These are phyloP conservation scores for Phymorhynchus buccinoides DNA, from an alignment of 1,140 invertebrate genomes.

Conservation along the genomic window DNA sequence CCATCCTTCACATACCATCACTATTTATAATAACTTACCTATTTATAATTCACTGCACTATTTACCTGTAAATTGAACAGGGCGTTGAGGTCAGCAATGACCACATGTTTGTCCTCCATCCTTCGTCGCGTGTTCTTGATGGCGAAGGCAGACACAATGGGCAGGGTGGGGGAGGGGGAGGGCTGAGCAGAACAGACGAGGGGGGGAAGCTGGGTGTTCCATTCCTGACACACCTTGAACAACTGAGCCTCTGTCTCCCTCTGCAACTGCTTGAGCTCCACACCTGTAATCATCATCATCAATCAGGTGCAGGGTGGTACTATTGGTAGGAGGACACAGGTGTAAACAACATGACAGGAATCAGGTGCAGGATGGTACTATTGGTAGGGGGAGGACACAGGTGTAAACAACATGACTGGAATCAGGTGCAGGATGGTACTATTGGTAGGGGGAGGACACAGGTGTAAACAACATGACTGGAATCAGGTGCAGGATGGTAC, in stretches of 20 bases:
- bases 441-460: too few species aligned
- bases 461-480: not conserved
- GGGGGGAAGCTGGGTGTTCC: conserved; percentile 54
- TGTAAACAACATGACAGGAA: too few species aligned
- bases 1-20: too few species aligned
- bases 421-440: too few species aligned
- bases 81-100: conserved; percentile 77
- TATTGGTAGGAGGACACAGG: too few species aligned
- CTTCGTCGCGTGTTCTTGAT: conserved; percentile 85
- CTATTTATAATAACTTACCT: too few species aligned
- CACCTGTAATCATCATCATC: conserved; percentile 48
- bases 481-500: too few species aligned
- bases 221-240: conserved; percentile 51
- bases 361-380: too few species aligned
- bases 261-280: conserved; percentile 49
- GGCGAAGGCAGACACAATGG: conserved; percentile 77
- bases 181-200: conserved; percentile 36
- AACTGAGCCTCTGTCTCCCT: conserved; percentile 48
- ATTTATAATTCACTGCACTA: too few species aligned
- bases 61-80: conserved; percentile 72
- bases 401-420: too few species aligned
- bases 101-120: conserved; percentile 90
- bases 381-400: too few species aligned
- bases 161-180: conserved; percentile 53
- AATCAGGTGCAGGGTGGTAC: too few species aligned